Conservation (phyloP, 2,888 invertebrate species). For the Papilio demoleus region DNA sequence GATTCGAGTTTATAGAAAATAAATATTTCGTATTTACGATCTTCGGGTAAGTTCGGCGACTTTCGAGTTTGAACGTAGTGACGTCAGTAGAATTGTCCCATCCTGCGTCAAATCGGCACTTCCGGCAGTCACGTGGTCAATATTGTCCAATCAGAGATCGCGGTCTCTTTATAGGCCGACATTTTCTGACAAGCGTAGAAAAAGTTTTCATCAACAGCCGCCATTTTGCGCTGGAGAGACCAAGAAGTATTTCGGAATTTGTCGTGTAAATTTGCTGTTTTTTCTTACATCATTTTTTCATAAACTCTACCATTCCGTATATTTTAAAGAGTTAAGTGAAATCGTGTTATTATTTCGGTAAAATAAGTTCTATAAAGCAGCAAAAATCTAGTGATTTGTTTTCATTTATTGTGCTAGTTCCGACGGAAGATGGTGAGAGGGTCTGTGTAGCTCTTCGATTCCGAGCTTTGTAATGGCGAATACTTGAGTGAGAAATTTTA, state of each 20-base stretch:
- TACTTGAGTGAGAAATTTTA: conserved; percentile 88
- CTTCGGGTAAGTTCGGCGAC: conserved; percentile 66
- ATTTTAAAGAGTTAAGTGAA: conserved; percentile 84
- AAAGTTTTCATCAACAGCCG: conserved; percentile 98
- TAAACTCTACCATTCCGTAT: conserved; percentile 83
- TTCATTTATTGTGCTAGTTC: conserved; percentile 89
- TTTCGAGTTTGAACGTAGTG: conserved; percentile 72
- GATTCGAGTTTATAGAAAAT: not conserved
- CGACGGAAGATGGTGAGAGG: conserved; percentile 90
- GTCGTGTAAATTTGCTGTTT: conserved; percentile 87
- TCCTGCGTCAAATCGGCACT: conserved; percentile 74
- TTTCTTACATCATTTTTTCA: conserved; percentile 83
- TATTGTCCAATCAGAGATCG: conserved; percentile 72
- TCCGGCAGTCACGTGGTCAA: conserved; percentile 81
- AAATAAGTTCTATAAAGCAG: conserved; percentile 78
- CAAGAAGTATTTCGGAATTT: conserved; percentile 90
- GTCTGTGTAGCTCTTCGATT: conserved; percentile 87
- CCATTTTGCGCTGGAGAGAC: conserved; percentile 95
- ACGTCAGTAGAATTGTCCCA: conserved; percentile 78
- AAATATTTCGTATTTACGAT: conserved; percentile 38
- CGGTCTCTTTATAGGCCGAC: conserved; percentile 80
- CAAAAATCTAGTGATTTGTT: conserved; percentile 85
- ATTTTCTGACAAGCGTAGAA: conserved; percentile 96
- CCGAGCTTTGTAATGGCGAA: conserved; percentile 91
- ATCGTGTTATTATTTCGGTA: conserved; percentile 74